Evolutionary conservation across 2,797 vertebrate species (phyloP).

Genomic region (Pteronotus mesoamericanus): DNA sequence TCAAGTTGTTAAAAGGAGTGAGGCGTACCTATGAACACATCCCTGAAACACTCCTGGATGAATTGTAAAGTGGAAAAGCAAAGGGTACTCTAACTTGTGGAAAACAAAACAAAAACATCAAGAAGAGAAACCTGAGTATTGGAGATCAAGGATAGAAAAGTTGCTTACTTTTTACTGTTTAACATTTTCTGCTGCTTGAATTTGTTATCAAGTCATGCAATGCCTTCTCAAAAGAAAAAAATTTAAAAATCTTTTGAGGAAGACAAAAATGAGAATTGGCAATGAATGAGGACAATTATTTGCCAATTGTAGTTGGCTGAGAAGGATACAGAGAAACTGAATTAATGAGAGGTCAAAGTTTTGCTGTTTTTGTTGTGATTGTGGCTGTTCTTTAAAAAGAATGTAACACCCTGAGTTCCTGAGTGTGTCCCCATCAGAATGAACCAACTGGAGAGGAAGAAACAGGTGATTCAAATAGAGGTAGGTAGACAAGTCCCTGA

Average conservation of each 20-base stretch:
- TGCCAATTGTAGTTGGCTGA: background rate
- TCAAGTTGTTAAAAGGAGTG: background rate
- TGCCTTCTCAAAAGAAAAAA: background rate
- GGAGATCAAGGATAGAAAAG: background rate
- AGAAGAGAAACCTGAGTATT: background rate
- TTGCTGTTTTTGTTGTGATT: background rate
- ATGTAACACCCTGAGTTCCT: background rate
- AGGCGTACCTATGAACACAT: background rate
- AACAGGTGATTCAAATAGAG: rapidly evolving
- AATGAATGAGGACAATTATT: background rate
- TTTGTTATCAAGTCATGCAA: background rate
- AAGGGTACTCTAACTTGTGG: background rate
- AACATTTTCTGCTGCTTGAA: background rate
- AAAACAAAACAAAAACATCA: background rate
- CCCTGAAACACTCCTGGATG: background rate
- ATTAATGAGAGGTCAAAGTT: background rate
- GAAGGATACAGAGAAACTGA: background rate
- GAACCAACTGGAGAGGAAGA: background rate
- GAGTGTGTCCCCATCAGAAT: background rate
- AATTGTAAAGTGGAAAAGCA: background rate
- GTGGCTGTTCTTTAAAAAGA: background rate
- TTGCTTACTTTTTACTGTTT: background rate
- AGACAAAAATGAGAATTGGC: background rate
- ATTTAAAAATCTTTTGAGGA: background rate
- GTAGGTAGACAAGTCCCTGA: background rate